These are phyloP conservation scores for Cheirogaleus major DNA, from an alignment of 2,797 vertebrate genomes.

Conservation along the genomic window DNA sequence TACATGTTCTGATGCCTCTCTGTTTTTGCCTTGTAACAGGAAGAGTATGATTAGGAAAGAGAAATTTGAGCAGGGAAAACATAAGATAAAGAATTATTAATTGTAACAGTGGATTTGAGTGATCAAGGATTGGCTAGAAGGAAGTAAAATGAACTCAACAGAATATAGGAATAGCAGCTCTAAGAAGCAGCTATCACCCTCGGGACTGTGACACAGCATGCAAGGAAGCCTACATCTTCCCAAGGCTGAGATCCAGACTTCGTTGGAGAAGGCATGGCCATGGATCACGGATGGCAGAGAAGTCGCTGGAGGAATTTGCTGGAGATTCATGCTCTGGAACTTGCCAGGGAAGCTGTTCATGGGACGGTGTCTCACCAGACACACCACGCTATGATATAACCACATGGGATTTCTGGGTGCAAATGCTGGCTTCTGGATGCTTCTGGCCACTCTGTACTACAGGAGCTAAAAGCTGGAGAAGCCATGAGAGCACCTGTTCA, in stretches of 20 bases:
- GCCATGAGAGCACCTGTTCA: rapidly evolving
- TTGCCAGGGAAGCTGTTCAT: neutral
- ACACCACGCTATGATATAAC: neutral
- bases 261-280: neutral
- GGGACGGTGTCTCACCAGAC: neutral
- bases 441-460: neutral
- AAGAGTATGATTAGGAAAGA: slow-evolving; percentile 5
- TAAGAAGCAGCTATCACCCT: neutral
- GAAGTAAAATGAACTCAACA: neutral
- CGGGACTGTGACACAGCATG: neutral
- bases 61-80: neutral
- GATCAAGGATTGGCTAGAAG: neutral
- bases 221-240: neutral
- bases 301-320: neutral
- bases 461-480: neutral
- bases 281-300: neutral
- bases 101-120: neutral
- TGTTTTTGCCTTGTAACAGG: neutral
- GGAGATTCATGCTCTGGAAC: neutral
- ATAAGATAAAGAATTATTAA: neutral
- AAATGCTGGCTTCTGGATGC: neutral
- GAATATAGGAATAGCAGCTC: neutral
- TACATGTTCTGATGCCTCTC: neutral
- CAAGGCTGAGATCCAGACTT: neutral
- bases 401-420: neutral